Base-by-base conservation (phyloP, 92 coral and sea anemone species). In the Desmophyllum pertusum region DNA sequence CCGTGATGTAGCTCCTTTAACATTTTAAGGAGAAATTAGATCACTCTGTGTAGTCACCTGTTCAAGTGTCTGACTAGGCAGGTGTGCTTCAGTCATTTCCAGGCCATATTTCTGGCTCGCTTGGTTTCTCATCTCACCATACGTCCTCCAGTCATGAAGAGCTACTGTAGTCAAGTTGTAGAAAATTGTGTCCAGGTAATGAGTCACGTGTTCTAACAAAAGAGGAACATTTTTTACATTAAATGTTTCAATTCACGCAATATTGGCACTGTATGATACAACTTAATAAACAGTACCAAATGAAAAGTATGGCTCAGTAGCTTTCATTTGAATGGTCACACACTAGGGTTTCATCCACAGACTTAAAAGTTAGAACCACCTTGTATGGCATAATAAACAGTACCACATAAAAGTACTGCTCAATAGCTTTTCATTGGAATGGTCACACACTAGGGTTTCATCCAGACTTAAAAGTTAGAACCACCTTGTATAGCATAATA, bases 131-230 rank as follows among this genome's bases (percentile, higher is more conserved):
- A 96, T 96, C 41, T 96, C 99, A 11, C 98, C 99, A 46, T 96
- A 96, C 13, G 98, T 96, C 85, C 93, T 94, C 99, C 99, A 96
- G 82, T 96, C 99, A 83, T 94, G 99, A 30, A 96, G 93, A 17
- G 99, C 99, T 17, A 96, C 99, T 21, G 99, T 96, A 4, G 99
- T 96, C 35, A 96, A 92, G 78, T 96, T 96, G 81, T 96, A 96
- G 81, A 96, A 96, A 1, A 98, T 96, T 36, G 95, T 80, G 88
- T 96, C 98, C 86, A 96, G 84, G 74, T 96, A 96, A 78, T 96
- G 99, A 30, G 99, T 90, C 37, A 96, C 97, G 78, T 92, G 98
- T 35, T 87, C 99, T 96, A 30, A n/a, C n/a, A 59, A 53, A 76
- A 48, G 70, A 27, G 21, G 19, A 65, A 38, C 46, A 38, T 42